phyloP scores from a whole-genome alignment of 2,113 vertebrate genomes.

The Montifringilla adamsi region DNA sequence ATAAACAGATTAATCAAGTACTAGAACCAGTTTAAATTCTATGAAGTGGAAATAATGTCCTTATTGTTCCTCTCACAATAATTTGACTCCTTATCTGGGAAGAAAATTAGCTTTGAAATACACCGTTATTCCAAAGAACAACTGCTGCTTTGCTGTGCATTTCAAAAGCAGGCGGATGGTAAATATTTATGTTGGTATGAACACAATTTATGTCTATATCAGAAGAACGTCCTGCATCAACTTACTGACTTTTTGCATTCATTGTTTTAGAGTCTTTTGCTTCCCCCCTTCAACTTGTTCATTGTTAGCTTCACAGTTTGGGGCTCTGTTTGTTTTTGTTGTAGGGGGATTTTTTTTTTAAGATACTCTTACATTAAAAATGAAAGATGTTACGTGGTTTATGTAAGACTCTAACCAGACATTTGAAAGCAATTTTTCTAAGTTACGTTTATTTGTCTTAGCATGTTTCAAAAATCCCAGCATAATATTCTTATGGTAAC shows the following conservation, averaged over 20 bases:
- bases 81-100: neutral
- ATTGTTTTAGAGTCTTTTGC: neutral
- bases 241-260: neutral
- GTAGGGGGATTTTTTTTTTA: neutral
- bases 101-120: neutral
- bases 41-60: neutral
- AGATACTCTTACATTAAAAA: neutral
- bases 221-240: fast-evolving
- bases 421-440: neutral
- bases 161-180: neutral
- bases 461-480: neutral
- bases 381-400: neutral
- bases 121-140: neutral
- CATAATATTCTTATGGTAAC: neutral
- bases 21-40: neutral
- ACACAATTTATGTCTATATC: neutral
- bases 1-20: neutral
- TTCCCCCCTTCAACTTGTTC: neutral
- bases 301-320: neutral
- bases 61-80: neutral
- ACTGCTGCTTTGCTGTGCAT: neutral
- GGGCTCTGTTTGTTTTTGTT: neutral
- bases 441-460: neutral
- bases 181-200: neutral
- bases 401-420: neutral